A percentile compares a stretch with the other conserved stretches of the same genome.
phyloP scores from a whole-genome alignment of 2,113 vertebrate genomes.

The Perca flavescens region DNA sequence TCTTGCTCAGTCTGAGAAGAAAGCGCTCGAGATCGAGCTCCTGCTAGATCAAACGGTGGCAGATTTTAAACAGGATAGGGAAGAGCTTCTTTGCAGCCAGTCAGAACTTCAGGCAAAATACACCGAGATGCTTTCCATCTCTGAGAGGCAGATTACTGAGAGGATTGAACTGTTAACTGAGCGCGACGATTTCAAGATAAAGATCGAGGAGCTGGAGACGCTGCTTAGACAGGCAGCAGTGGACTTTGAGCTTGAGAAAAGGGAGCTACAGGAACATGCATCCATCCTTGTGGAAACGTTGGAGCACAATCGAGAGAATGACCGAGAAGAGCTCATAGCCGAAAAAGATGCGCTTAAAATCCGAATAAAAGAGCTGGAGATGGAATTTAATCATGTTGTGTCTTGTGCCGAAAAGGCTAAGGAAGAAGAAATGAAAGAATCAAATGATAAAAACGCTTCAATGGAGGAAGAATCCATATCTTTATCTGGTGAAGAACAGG shows the following conservation, averaged over 20 bases:
- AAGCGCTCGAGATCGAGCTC: conserved; percentile 67
- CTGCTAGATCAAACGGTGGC: conserved; percentile 76
- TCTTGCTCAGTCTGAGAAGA: conserved; percentile 68
- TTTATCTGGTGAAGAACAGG: conserved; percentile 20
- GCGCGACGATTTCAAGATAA: conserved; percentile 75
- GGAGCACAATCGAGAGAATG: conserved; percentile 62
- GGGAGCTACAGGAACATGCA: conserved; percentile 77
- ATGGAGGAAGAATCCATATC: neutral
- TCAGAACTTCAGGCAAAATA: conserved; percentile 76
- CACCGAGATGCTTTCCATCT: conserved; percentile 55
- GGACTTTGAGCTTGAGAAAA: conserved; percentile 83
- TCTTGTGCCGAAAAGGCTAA: conserved; percentile 52
- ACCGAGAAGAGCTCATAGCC: conserved; percentile 75
- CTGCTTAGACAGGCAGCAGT: conserved; percentile 73
- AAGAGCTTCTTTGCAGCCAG: conserved; percentile 74
- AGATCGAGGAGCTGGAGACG: conserved; percentile 74
- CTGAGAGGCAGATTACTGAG: conserved; percentile 75
- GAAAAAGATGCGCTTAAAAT: conserved; percentile 79
- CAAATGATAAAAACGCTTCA: neutral
- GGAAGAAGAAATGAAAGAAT: conserved; percentile 25
- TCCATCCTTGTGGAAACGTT: conserved; percentile 77
- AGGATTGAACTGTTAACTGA: conserved; percentile 81
- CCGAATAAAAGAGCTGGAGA: conserved; percentile 77
- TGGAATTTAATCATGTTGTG: conserved; percentile 35
- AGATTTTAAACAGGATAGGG: conserved; percentile 84